Evolutionary conservation across 2,113 vertebrate species (phyloP).

Genomic region (Ornithorhynchus anatinus): DNA sequence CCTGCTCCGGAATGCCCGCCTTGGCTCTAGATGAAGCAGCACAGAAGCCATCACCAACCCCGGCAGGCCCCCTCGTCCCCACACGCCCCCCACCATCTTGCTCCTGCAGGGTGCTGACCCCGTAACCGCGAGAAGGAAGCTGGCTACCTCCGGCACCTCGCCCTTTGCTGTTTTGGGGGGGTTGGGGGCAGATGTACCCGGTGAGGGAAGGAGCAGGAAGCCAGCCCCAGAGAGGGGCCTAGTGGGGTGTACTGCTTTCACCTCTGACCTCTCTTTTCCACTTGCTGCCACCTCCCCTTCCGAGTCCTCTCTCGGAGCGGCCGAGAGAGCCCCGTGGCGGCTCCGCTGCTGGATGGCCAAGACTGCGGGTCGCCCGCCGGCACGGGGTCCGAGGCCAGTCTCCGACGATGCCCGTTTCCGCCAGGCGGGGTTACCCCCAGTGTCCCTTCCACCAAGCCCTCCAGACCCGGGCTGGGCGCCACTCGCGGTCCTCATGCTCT

Average conservation of each 20-base stretch:
- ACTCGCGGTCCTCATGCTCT: neutral
- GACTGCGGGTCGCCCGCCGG: neutral
- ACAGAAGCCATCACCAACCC: neutral
- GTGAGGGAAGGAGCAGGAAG: neutral
- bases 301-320: neutral
- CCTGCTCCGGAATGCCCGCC: neutral
- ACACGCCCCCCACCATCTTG: fast-evolving
- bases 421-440: neutral
- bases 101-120: no score
- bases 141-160: no score
- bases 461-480: neutral
- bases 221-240: neutral
- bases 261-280: no score
- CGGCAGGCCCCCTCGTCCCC: fast-evolving
- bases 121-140: no score
- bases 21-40: neutral
- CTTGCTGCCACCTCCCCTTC: no score
- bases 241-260: no score
- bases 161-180: no score
- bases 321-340: neutral
- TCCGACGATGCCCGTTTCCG: neutral
- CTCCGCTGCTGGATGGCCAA: neutral
- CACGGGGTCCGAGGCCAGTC: neutral
- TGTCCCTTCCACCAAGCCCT: neutral
- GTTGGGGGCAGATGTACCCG: neutral